Evolutionary conservation across 2,888 invertebrate species (phyloP).

Genomic region (Stenichneumon culpator): DNA sequence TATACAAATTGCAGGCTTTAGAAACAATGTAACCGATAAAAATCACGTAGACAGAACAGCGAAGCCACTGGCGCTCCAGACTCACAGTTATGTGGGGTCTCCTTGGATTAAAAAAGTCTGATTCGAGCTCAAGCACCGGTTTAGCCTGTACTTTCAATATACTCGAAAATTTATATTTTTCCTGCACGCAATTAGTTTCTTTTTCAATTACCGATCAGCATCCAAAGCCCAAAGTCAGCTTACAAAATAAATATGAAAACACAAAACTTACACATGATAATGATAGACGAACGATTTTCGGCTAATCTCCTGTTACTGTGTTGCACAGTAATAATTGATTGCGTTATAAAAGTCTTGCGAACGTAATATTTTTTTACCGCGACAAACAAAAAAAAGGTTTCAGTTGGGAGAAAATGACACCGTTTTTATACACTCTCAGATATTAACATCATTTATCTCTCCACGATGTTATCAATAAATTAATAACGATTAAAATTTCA

Average conservation of each 20-base stretch:
- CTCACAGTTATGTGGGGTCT: background rate
- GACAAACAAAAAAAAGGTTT: slow-evolving; percentile 2
- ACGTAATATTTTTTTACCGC: slow-evolving; percentile 21
- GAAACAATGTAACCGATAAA: background rate
- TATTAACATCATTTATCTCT: slow-evolving; percentile 44
- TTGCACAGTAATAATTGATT: slow-evolving; percentile 25
- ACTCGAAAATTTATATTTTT: slow-evolving; percentile 9
- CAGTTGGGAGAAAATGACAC: background rate
- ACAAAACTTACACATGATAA: slow-evolving; percentile 56
- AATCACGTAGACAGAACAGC: background rate
- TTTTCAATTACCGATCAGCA: slow-evolving; percentile 2
- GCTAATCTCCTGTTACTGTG: background rate
- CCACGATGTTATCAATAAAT: slow-evolving; percentile 68
- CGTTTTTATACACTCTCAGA: background rate
- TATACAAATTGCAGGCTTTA: background rate
- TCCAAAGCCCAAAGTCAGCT: slow-evolving; percentile 37
- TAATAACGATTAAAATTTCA: slow-evolving; percentile 69
- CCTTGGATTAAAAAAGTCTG: slow-evolving; percentile 29
- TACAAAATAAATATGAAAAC: slow-evolving; percentile 61
- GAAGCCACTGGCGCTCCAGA: background rate
- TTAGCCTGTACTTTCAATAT: slow-evolving; percentile 19
- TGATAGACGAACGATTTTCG: slow-evolving; percentile 37
- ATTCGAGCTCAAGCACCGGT: slow-evolving; percentile 43
- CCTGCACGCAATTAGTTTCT: slow-evolving; percentile 8
- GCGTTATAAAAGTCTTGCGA: slow-evolving; percentile 33